phyloP scores from a whole-genome alignment of 2,888 invertebrate genomes.

The Andrena praecox region DNA sequence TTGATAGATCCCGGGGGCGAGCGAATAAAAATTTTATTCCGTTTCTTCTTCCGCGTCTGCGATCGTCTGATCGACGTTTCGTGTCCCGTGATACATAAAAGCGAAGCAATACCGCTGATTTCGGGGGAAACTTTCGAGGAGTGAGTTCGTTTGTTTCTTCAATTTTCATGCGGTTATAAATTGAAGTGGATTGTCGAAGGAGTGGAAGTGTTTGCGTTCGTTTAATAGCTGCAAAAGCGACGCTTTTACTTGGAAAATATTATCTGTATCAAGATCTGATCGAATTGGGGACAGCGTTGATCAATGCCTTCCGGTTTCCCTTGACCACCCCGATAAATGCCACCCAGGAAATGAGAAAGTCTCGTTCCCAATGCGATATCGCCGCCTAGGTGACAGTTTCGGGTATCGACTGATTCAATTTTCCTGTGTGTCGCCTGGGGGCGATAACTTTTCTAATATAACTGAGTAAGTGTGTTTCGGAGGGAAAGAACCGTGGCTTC shows the following conservation, averaged over 20 bases:
- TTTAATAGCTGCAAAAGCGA: not conserved
- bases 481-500: slow-evolving; percentile 16
- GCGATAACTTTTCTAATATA: slow-evolving; percentile 74
- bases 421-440: slow-evolving; percentile 26
- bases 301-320: not conserved
- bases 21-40: slow-evolving; percentile 47
- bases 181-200: not conserved
- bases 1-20: slow-evolving; percentile 29
- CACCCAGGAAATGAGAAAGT: slow-evolving; percentile 44
- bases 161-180: not conserved
- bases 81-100: slow-evolving; percentile 23
- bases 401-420: slow-evolving; percentile 57
- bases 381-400: slow-evolving; percentile 18
- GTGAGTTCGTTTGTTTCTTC: not conserved
- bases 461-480: slow-evolving; percentile 59
- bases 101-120: not conserved
- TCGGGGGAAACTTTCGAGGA: not conserved
- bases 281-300: not conserved
- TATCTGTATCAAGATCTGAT: not conserved
- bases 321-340: slow-evolving; percentile 6
- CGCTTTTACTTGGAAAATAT: not conserved
- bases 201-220: not conserved
- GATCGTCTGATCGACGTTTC: slow-evolving; percentile 25
- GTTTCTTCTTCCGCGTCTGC: not conserved
- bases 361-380: slow-evolving; percentile 19